phyloP scores from a whole-genome alignment of 1,140 invertebrate genomes.

The Sycophila sp. region DNA sequence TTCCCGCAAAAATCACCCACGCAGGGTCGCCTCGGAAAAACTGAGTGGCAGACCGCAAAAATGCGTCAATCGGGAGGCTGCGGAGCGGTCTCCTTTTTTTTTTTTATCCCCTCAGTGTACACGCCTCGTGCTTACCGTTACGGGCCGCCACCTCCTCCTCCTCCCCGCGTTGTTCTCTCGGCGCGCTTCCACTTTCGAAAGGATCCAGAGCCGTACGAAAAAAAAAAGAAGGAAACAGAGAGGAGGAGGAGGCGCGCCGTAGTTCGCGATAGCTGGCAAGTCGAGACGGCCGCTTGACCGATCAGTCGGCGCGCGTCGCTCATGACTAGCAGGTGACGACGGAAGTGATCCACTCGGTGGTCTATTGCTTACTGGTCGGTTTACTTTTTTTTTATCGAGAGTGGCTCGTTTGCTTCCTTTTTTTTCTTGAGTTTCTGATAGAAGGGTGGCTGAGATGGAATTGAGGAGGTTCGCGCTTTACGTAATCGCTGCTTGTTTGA shows the following conservation, averaged over 20 bases:
- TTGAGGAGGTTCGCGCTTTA: neutral
- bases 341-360: neutral
- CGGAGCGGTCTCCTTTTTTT: too few relatives aligned
- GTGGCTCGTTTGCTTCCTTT: neutral
- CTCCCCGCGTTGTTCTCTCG: neutral
- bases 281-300: neutral
- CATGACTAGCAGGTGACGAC: too few relatives aligned
- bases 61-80: too few relatives aligned
- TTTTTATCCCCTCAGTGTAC: too few relatives aligned
- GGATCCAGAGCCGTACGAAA: neutral
- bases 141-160: too few relatives aligned
- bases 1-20: neutral
- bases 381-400: neutral
- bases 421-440: neutral
- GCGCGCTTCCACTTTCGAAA: neutral
- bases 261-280: neutral
- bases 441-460: too few relatives aligned
- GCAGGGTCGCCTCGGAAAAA: too few relatives aligned
- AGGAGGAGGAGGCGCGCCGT: neutral
- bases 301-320: conserved; percentile 27
- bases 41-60: too few relatives aligned
- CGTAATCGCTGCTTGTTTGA: neutral
- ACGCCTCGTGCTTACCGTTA: too few relatives aligned
- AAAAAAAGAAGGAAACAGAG: neutral
- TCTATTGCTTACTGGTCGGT: neutral